phyloP scores from a whole-genome alignment of 2,113 vertebrate species.

The Chamaetylas fuelleborni region DNA sequence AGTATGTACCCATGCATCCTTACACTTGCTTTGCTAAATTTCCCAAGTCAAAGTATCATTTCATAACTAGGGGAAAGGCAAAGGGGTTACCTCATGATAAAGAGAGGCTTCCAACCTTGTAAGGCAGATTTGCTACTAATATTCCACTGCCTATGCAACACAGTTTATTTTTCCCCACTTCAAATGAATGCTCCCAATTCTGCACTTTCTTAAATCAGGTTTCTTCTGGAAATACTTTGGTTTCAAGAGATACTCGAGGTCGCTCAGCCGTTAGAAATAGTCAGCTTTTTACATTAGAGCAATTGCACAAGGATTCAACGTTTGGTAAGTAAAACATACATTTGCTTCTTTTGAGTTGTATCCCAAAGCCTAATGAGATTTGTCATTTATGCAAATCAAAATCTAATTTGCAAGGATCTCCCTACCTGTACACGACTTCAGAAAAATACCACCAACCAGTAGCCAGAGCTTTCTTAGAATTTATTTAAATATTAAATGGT shows the following conservation, averaged over 20 bases:
- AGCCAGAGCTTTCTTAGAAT: not conserved
- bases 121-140: not conserved
- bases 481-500: not conserved
- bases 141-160: not conserved
- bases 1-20: not conserved
- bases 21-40: not conserved
- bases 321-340: constrained; percentile 1
- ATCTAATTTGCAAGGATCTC: not conserved
- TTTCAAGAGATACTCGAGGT: constrained; percentile 68
- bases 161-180: not conserved
- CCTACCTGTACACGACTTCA: not conserved
- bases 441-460: not conserved
- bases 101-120: not conserved
- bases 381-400: not conserved
- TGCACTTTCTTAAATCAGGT: constrained; percentile 17
- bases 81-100: not conserved
- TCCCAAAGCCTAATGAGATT: not conserved
- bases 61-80: not conserved
- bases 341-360: not conserved
- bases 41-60: not conserved
- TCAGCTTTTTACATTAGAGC: constrained; percentile 44
- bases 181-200: not conserved
- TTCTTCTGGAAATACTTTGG: constrained; percentile 33
- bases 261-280: constrained; percentile 73
- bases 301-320: constrained; percentile 12